These are phyloP conservation scores for Pygathrix nemaeus DNA, from an alignment of 2,113 vertebrate species.

Conservation along the genomic window DNA sequence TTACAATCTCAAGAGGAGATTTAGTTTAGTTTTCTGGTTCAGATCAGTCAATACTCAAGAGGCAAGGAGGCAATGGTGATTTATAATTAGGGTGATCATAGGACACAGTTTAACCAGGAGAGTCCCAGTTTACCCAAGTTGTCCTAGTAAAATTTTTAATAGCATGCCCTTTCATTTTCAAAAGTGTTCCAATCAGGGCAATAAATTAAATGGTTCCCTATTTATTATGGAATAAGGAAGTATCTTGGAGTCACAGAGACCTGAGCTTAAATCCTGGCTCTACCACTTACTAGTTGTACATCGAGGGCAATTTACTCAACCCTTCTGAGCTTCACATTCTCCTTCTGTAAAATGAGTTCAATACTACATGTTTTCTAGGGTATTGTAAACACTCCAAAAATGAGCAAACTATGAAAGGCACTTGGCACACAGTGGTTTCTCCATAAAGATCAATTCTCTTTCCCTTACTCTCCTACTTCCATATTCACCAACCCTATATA, in stretches of 20 bases:
- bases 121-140: not conserved
- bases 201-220: not conserved
- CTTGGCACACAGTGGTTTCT: not conserved
- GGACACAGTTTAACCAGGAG: not conserved
- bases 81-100: not conserved
- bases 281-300: not conserved
- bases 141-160: not conserved
- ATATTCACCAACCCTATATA: not conserved
- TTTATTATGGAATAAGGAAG: not conserved
- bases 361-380: not conserved
- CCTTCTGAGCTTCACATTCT: not conserved
- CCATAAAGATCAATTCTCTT: not conserved
- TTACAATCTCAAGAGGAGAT: not conserved
- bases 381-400: not conserved
- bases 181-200: not conserved
- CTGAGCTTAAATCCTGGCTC: not conserved
- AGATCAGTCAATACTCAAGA: not conserved
- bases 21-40: conserved; percentile 30
- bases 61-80: not conserved
- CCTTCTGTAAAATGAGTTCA: not conserved
- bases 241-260: not conserved
- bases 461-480: not conserved
- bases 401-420: not conserved
- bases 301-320: not conserved
- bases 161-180: not conserved